Base-by-base conservation (phyloP, 2,797 vertebrate species). In the Characodon lateralis region DNA sequence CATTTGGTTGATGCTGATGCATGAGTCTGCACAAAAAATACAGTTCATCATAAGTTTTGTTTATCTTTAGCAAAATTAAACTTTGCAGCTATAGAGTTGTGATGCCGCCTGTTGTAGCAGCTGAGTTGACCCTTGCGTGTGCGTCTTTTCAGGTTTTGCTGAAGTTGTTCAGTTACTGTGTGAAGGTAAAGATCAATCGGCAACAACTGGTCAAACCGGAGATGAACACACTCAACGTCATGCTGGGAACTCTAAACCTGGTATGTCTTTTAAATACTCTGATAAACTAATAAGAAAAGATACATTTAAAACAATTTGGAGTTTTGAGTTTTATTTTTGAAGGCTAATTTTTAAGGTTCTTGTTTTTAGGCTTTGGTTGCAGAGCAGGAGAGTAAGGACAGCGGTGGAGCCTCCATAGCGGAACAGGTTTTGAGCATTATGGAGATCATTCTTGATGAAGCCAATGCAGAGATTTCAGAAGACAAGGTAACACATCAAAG, bases 371-470 rank as follows among this genome's bases (percentile, higher is more conserved):
- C 98, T 10, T 92, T 99, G 89, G 96, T 99, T 85, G 98, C 98
- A 5, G 98, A 99, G 86, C 98, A 99, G 89, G 98, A 99, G 85
- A 99, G 97, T 82, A 99, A 99, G 80, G 98, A 99, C 93, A 99
- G 98, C 0, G 98, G 98, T 0, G 98, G 98, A 46, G 98, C 98
- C 0, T 97, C 98, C 0, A 98, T 99, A 90, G 98, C 98, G 0
- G 98, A 99, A 80, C 98, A 99, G 90, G 98, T 99, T 83, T 96
- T 99, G 24, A 99, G 98, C 90, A 99, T 99, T 85, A 99, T 99
- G 98, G 98, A 99, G 93, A 99, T 99, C 87, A 99, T 99, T 81
- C 92, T 99, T 90, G 98, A 99, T 46, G 98, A 99, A 83, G 99
- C 98, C 79, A 99, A 99, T 0, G 98, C 98, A 0, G 98, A 99